These are phyloP conservation scores for Silurus meridionalis DNA, from an alignment of 2,113 vertebrate genomes.

Conservation along the genomic window DNA sequence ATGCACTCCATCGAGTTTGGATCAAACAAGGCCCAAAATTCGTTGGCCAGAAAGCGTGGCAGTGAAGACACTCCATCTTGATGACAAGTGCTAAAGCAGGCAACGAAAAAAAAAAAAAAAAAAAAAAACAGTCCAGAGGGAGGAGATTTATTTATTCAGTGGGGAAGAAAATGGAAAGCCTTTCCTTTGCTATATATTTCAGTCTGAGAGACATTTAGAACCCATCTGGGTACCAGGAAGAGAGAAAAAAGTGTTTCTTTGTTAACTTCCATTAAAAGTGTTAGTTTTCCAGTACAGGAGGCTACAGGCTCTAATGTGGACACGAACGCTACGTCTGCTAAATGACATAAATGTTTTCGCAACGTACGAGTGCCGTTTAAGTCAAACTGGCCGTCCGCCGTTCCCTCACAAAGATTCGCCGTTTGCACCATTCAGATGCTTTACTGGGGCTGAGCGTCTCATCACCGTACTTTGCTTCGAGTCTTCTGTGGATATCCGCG, in stretches of 20 bases:
- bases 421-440: no score
- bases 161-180: conserved; percentile 66
- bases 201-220: conserved; percentile 25
- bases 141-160: conserved; percentile 68
- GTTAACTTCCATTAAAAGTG: not conserved
- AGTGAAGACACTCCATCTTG: conserved; percentile 56
- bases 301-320: not conserved
- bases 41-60: conserved; percentile 15
- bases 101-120: conserved; percentile 49
- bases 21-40: conserved; percentile 8
- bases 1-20: not conserved
- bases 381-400: no score
- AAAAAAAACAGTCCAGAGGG: conserved; percentile 56
- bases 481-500: no score
- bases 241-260: not conserved
- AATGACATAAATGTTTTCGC: no score
- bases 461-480: no score
- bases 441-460: no score
- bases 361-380: no score
- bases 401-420: no score
- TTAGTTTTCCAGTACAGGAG: not conserved
- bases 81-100: conserved; percentile 59
- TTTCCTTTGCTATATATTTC: conserved; percentile 49
- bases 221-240: not conserved
- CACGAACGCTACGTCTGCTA: no score